These are phyloP conservation scores for Oreochromis tanganicae DNA, from an alignment of 2,113 vertebrate genomes.

Conservation along the genomic window DNA sequence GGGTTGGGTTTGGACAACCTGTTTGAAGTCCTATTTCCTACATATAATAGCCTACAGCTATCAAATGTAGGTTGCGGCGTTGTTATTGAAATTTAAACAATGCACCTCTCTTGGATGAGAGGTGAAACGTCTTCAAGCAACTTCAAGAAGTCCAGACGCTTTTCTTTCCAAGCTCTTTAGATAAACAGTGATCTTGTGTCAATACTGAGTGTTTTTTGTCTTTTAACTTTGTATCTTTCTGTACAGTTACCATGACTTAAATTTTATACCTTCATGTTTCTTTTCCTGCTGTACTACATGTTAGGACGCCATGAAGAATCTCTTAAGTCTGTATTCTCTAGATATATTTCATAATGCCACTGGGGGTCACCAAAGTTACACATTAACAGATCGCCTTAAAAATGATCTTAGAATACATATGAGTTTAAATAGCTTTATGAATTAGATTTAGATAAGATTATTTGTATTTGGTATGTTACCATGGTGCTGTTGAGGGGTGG, in stretches of 20 bases:
- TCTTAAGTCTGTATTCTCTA: not conserved
- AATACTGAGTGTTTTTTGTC: not conserved
- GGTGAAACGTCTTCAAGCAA: too few species aligned
- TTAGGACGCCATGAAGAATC: not conserved
- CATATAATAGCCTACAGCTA: not conserved
- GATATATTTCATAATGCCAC: not conserved
- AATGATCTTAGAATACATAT: not conserved
- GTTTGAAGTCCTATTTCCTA: not conserved
- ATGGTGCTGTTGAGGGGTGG: accelerated
- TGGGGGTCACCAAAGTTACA: not conserved
- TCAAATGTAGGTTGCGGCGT: not conserved
- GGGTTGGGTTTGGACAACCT: not conserved
- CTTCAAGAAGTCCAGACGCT: too few species aligned
- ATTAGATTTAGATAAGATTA: not conserved
- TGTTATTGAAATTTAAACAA: not conserved
- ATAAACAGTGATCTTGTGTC: not conserved
- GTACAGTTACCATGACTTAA: accelerated
- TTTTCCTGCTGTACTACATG: accelerated
- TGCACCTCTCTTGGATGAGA: too few species aligned
- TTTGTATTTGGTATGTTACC: not conserved
- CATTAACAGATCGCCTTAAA: not conserved
- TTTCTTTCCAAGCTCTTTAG: too few species aligned
- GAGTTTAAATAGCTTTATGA: accelerated
- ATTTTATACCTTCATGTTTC: not conserved
- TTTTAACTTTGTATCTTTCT: not conserved